Conservation (phyloP, 2,797 vertebrate genomes). For the Micrastur ruficollis region DNA sequence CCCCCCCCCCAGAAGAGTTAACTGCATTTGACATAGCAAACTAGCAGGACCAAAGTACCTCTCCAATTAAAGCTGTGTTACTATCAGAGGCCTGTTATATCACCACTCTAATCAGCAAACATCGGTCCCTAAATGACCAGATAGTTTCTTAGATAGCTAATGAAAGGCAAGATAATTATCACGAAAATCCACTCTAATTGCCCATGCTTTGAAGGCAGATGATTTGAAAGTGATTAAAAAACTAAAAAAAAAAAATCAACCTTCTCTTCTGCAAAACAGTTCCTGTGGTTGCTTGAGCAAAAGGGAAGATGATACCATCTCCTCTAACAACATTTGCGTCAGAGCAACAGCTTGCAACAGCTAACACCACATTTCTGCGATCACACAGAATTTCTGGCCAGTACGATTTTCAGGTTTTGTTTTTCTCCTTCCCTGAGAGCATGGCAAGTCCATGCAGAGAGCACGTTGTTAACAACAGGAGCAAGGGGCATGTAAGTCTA, state of each 20-base stretch:
- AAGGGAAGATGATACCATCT: not conserved
- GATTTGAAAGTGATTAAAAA: not conserved
- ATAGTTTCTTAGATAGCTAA: not conserved
- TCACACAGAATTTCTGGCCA: not conserved
- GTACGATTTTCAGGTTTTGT: not conserved
- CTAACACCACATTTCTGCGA: not conserved
- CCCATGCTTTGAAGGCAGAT: not conserved
- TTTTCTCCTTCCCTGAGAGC: not conserved
- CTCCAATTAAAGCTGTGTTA: not conserved
- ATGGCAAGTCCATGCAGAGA: not conserved
- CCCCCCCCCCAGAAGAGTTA: not conserved
- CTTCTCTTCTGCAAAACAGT: not conserved
- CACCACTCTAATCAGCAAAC: not conserved
- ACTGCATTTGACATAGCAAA: not conserved
- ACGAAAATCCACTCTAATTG: not conserved
- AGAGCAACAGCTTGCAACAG: conserved; percentile 14
- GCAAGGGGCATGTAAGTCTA: not conserved
- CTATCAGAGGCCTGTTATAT: not conserved
- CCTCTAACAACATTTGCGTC: not conserved
- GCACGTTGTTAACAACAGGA: not conserved
- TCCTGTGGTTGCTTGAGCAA: not conserved
- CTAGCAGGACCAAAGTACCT: not conserved
- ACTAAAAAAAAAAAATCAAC: not conserved
- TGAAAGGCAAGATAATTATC: not conserved
- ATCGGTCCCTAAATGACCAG: not conserved